Conservation (phyloP, 30 jellyfish, hydroid and myxozoan species). For the Cassiopea xamachana region DNA sequence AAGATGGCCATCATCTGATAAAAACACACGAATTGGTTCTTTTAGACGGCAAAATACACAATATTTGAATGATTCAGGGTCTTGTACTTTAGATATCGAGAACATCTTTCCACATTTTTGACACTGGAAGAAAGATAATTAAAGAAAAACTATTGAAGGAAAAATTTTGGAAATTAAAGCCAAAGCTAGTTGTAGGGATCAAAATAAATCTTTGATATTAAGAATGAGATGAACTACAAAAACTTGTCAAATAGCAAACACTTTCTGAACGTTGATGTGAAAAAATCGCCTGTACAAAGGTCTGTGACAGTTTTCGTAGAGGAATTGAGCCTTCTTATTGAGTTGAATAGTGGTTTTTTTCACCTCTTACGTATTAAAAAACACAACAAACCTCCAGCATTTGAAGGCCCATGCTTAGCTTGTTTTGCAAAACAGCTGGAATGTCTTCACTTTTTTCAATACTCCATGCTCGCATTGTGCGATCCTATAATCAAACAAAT, state of each 20-base stretch:
- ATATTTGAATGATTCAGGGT: constrained; percentile 70
- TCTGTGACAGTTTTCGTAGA: too few relatives aligned
- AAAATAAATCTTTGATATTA: too few relatives aligned
- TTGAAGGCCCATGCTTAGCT: constrained; percentile 83
- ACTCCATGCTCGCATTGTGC: constrained; percentile 89
- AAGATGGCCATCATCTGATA: constrained; percentile 28
- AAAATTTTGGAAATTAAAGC: too few relatives aligned
- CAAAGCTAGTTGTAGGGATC: too few relatives aligned
- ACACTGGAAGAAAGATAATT: constrained; percentile 67
- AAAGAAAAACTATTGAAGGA: background rate
- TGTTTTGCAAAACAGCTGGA: constrained; percentile 88
- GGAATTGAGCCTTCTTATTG: too few relatives aligned
- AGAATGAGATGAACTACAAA: too few relatives aligned
- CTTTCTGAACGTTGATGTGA: too few relatives aligned
- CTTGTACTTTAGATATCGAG: constrained; percentile 93
- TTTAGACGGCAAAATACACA: constrained; percentile 95
- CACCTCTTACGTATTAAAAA: background rate
- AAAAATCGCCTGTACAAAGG: too few relatives aligned
- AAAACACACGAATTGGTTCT: constrained; percentile 58
- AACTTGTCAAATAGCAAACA: too few relatives aligned
- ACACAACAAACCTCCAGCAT: constrained; percentile 69
- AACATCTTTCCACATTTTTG: constrained; percentile 80
- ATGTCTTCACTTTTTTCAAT: constrained; percentile 81
- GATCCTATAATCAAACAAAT: constrained; percentile 61
- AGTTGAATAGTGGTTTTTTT: too few relatives aligned